Evolutionary conservation across 2,113 vertebrate genomes (phyloP).

Genomic region (Corythornis vintsioides): DNA sequence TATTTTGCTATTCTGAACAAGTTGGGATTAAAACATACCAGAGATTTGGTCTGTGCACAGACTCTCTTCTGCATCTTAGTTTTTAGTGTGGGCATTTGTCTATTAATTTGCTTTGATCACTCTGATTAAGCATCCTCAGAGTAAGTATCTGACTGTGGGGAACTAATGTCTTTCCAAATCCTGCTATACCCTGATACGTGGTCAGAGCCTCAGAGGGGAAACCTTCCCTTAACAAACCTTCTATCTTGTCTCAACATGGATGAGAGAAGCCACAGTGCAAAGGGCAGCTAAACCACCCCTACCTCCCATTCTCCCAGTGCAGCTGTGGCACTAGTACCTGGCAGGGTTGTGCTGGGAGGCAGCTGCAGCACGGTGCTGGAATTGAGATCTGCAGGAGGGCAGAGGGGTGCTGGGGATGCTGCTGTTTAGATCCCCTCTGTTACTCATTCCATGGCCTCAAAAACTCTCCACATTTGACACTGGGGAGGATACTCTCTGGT

Average conservation of each 20-base stretch:
- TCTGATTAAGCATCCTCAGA: neutral
- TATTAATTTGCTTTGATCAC: neutral
- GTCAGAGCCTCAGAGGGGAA: neutral
- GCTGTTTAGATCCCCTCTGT: accelerated
- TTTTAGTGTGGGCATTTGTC: neutral
- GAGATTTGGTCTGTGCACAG: neutral
- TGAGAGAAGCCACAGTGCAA: accelerated
- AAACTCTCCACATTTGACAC: neutral
- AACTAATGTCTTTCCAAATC: neutral
- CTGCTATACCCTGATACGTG: neutral
- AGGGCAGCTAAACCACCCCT: neutral
- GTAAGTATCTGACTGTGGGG: neutral
- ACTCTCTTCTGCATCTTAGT: neutral
- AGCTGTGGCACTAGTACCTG: neutral
- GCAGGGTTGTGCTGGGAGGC: neutral
- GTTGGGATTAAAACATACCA: neutral
- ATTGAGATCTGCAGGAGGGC: neutral
- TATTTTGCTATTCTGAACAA: neutral
- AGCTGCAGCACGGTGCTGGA: neutral
- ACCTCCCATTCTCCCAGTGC: accelerated
- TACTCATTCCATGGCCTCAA: neutral
- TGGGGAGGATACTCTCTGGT: neutral
- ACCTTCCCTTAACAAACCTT: neutral
- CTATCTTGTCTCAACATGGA: neutral
- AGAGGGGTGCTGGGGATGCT: neutral